Percentiles rank a stretch among this genome's conserved stretches.
Evolutionary conservation across 2,113 vertebrate genomes (phyloP).

Genomic region (Polypterus bichir): DNA sequence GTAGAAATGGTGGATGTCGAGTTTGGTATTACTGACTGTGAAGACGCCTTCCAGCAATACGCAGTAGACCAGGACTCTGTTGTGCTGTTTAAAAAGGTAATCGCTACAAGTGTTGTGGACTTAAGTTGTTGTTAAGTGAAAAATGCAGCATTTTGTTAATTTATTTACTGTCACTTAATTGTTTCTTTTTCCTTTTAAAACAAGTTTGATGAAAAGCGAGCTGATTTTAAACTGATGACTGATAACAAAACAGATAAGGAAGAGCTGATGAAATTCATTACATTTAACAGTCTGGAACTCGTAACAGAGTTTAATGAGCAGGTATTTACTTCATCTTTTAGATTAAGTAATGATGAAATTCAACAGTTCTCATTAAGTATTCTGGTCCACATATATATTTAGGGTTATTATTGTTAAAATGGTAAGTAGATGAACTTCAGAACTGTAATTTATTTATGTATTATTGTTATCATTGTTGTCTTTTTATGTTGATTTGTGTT

Average conservation of each 20-base stretch:
- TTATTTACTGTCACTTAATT: neutral
- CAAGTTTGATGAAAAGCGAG: slow-evolving; percentile 67
- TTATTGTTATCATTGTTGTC: too few relatives aligned
- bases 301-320: slow-evolving; percentile 61
- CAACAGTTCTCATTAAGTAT: too few relatives aligned
- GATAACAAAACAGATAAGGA: slow-evolving; percentile 41
- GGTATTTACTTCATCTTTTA: slow-evolving; percentile 33
- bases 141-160: neutral
- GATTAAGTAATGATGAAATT: too few relatives aligned
- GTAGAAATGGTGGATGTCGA: slow-evolving; percentile 38
- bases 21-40: slow-evolving; percentile 52
- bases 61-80: slow-evolving; percentile 45
- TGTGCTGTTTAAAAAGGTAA: slow-evolving; percentile 81
- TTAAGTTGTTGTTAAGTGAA: neutral
- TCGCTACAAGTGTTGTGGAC: neutral
- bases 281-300: slow-evolving; percentile 58
- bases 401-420: too few relatives aligned
- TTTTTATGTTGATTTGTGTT: neutral
- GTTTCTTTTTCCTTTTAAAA: neutral
- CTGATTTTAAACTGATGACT: slow-evolving; percentile 47
- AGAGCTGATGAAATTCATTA: slow-evolving; percentile 51
- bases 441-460: too few relatives aligned
- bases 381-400: too few relatives aligned
- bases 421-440: too few relatives aligned
- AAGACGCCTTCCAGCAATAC: slow-evolving; percentile 58